Base-by-base conservation (phyloP, 2,797 vertebrate species). In the Acrossocheilus fasciatus region DNA sequence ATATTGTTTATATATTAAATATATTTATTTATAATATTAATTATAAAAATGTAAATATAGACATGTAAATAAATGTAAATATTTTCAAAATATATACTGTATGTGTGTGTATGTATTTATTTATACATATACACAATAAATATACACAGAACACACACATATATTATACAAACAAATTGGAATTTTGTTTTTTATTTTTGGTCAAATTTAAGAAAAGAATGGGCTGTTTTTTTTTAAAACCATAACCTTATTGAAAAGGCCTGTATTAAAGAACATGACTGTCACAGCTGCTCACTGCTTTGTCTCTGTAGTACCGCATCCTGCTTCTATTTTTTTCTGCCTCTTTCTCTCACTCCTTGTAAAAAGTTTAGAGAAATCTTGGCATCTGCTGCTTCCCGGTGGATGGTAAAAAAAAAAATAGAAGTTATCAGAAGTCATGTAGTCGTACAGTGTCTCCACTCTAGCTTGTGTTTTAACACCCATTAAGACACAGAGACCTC, bases 401-500 rank as follows among this genome's bases (percentile, higher is more conserved):
- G 82, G 23, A 72, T 57, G 39, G 26, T 77, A 34, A 36, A 66
- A 30, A 68, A 68, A 36, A 30, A 68, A 68, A 36, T 18, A 36
- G 59, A 50, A 54, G 8, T 23, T 23, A n/a, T 78, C 36, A 41
- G 57, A 64, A 81, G 43, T 81, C 62, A 81, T 36, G 26, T 69
- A 68, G 59, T 80, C 17, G 0, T 26, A 15, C 23, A 62, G n/a
- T 8, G 59, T 81, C 43, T 50, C 10, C 17, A 47, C 66, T n/a
- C 4, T 68, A 47, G 17, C 59, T 81, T 50, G 62, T 23, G 45
- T 81, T 81, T 81, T 47, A 68, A 23, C 30, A 23, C 79, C 50
- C 59, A 81, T 69, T 52, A 81, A 82, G 68, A 34, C 18, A 64
- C 76, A 81, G 80, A 68, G 30, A 79, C 45, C 23, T 83, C n/a